Percentiles rank a stretch among this genome's conserved stretches.
Evolutionary conservation across 2,888 invertebrate genomes (phyloP).

Genomic region (Pachydiplax longipennis): DNA sequence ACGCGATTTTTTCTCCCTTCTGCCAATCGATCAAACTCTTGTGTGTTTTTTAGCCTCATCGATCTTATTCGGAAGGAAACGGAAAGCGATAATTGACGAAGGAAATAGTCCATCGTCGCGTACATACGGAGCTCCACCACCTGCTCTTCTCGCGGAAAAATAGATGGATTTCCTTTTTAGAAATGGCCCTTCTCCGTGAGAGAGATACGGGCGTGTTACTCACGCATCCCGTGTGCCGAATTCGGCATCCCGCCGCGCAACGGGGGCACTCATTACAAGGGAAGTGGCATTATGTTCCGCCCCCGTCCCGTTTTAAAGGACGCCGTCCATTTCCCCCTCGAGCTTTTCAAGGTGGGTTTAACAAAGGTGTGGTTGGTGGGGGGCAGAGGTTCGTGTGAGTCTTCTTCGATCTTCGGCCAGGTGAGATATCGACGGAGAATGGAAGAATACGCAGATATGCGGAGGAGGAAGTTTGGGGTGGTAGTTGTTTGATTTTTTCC

Average conservation of each 20-base stretch:
- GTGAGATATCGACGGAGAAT: not conserved
- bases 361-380: not conserved
- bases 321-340: not conserved
- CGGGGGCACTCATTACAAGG: conserved; percentile 16
- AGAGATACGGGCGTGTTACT: not conserved
- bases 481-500: not conserved
- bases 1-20: not conserved
- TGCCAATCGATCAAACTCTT: not conserved
- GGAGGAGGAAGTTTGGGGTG: not conserved
- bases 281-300: not conserved
- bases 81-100: conserved; percentile 1
- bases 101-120: not conserved
- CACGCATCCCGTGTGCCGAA: not conserved
- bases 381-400: not conserved
- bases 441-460: not conserved
- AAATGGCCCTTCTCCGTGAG: not conserved
- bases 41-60: conserved; percentile 6
- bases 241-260: not conserved
- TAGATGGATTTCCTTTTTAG: conserved; percentile 13
- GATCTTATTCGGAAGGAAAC: not conserved
- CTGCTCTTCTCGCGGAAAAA: conserved; percentile 2
- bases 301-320: not conserved
- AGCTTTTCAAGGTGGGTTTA: not conserved
- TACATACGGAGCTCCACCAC: not conserved
- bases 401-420: not conserved